Evolutionary conservation across 2,113 vertebrate genomes (phyloP).

Genomic region (Nipponia nippon): DNA sequence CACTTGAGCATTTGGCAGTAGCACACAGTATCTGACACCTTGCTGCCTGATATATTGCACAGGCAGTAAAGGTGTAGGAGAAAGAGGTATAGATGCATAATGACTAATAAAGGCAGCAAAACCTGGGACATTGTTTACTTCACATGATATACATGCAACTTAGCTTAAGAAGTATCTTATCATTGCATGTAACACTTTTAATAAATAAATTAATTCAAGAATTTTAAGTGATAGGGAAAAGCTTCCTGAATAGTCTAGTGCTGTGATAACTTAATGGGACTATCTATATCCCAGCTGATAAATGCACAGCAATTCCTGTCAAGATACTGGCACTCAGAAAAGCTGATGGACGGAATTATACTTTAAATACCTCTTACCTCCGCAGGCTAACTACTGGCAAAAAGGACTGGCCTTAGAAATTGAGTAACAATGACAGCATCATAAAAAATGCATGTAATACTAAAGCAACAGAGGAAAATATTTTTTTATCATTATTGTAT

Average conservation of each 20-base stretch:
- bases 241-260: not conserved
- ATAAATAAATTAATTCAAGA: not conserved
- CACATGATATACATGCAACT: not conserved
- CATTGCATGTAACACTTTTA: not conserved
- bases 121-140: not conserved
- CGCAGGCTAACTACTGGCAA: not conserved
- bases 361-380: conserved; percentile 1
- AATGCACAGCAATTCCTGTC: not conserved
- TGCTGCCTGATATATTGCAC: not conserved
- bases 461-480: not conserved
- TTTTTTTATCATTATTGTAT: not conserved
- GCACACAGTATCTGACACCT: not conserved
- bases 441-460: not conserved
- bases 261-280: conserved; percentile 9
- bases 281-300: conserved; percentile 10
- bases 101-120: not conserved
- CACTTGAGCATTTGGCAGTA: not conserved
- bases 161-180: not conserved
- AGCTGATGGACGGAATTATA: not conserved
- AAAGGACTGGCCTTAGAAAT: not conserved
- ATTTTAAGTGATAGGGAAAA: not conserved
- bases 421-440: not conserved
- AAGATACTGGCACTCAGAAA: not conserved
- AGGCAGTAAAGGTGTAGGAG: not conserved
- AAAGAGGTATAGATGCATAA: not conserved